Percentiles rank a stretch among this genome's conserved stretches.
These are phyloP conservation scores for Micronycteris hirsuta DNA, from an alignment of 2,113 vertebrate genomes.

Conservation along the genomic window DNA sequence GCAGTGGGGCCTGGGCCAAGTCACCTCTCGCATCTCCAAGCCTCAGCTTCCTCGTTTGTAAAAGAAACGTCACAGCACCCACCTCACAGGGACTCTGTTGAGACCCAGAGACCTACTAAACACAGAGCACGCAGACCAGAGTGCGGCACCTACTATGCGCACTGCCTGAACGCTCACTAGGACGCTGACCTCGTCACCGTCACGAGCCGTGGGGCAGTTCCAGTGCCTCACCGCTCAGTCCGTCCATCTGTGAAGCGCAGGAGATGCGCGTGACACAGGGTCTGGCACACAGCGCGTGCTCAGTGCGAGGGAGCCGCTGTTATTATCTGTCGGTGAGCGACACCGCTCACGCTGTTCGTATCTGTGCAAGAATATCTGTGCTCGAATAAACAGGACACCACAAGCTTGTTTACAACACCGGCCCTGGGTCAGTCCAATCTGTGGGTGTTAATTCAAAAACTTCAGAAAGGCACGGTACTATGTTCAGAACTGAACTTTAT, in stretches of 20 bases:
- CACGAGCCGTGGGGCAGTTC: background rate
- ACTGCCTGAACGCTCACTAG: fast-evolving
- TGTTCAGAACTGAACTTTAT: conserved; percentile 28
- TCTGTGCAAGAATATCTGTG: background rate
- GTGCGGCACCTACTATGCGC: background rate
- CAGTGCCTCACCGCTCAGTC: background rate
- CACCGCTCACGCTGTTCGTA: background rate
- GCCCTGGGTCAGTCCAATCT: conserved; percentile 58
- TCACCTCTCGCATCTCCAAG: background rate
- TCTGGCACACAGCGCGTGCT: background rate
- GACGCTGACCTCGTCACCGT: background rate
- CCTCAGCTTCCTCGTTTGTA: background rate
- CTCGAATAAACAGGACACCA: background rate
- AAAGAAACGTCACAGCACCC: background rate
- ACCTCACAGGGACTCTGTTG: fast-evolving
- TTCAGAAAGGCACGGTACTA: conserved; percentile 21
- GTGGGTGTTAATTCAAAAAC: conserved; percentile 69
- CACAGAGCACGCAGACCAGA: background rate
- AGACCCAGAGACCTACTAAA: background rate
- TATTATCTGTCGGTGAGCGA: background rate
- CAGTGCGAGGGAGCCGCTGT: fast-evolving
- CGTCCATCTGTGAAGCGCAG: background rate
- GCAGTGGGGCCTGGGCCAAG: background rate
- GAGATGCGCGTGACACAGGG: background rate
- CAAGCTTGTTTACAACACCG: conserved; percentile 18